phyloP scores from a whole-genome alignment of 1,140 invertebrate genomes.

The Drosophila paulistorum region DNA sequence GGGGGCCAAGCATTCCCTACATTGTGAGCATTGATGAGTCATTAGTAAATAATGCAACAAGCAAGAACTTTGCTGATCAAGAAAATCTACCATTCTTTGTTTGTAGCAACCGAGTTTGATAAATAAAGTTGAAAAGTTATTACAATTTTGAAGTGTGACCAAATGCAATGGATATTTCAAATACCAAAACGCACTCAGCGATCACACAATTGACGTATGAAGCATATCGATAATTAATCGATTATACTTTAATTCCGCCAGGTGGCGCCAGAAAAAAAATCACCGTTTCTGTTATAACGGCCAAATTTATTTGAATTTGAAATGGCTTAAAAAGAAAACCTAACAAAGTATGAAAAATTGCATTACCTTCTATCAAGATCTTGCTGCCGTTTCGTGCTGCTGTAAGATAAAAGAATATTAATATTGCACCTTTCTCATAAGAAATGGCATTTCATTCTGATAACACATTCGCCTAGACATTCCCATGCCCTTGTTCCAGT shows the following conservation, averaged over 20 bases:
- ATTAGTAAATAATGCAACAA: background rate
- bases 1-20: background rate
- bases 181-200: background rate
- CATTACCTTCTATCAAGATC: too few species aligned
- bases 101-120: background rate
- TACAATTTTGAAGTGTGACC: conserved; percentile 3
- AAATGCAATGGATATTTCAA: background rate
- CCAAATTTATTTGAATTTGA: background rate
- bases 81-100: background rate
- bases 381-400: too few species aligned
- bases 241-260: background rate
- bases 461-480: background rate
- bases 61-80: background rate
- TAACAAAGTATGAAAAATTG: too few species aligned
- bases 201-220: too few species aligned
- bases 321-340: background rate
- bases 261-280: background rate
- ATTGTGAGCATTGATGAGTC: background rate
- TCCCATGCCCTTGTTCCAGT: background rate
- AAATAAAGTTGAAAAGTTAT: conserved; percentile 11
- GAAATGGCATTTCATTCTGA: too few species aligned
- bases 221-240: too few species aligned
- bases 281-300: background rate
- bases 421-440: background rate
- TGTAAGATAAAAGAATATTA: too few species aligned